These are phyloP conservation scores for Momotus momota DNA, from an alignment of 2,797 vertebrate species.

Conservation along the genomic window DNA sequence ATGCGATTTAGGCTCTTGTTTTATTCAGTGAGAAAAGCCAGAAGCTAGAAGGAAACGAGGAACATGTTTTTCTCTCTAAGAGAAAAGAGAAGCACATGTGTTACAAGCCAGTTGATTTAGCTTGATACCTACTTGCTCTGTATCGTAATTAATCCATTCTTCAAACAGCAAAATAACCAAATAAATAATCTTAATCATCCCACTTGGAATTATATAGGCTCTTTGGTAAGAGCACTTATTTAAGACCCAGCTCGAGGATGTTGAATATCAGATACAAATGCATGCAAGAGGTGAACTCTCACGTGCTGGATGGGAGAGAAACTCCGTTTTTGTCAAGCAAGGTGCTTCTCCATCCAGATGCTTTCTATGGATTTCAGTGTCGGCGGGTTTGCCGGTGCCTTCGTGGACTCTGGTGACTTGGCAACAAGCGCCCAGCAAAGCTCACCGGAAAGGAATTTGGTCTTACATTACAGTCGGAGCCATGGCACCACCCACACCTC, in stretches of 20 bases:
- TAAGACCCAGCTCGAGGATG: background rate
- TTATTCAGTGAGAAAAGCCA: background rate
- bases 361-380: background rate
- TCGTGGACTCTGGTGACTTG: background rate
- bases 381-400: background rate
- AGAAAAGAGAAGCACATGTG: background rate
- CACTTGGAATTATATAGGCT: background rate
- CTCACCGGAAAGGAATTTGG: conserved; percentile 4
- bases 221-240: background rate
- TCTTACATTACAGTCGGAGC: background rate
- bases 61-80: background rate
- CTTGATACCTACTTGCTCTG: background rate
- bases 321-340: background rate
- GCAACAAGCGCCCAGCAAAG: background rate
- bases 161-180: background rate
- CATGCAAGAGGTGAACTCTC: background rate
- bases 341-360: background rate
- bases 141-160: background rate
- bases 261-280: background rate
- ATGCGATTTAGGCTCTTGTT: background rate
- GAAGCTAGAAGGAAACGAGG: background rate
- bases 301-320: background rate
- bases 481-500: background rate
- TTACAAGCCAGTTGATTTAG: background rate
- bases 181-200: background rate